Evolutionary conservation across 2,113 vertebrate species (phyloP).

Genomic region (Spermophilus dauricus): DNA sequence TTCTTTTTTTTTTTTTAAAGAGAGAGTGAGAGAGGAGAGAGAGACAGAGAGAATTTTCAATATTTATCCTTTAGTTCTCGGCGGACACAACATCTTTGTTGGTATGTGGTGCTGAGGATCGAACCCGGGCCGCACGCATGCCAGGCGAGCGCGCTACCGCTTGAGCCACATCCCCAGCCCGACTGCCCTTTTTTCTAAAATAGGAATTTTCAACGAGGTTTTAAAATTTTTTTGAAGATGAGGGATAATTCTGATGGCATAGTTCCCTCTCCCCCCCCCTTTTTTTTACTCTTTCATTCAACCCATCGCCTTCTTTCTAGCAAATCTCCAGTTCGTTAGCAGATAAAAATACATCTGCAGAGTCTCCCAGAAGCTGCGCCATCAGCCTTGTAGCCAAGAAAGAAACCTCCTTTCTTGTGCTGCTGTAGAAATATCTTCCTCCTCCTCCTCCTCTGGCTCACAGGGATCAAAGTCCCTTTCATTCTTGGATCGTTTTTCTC

Average conservation of each 20-base stretch:
- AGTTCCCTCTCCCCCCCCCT: not conserved
- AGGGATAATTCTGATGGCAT: constrained; percentile 14
- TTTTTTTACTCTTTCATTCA: constrained; percentile 71
- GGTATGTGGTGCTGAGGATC: too few species aligned
- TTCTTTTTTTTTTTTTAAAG: too few species aligned
- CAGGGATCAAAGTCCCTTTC: constrained; percentile 51
- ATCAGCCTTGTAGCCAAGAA: constrained; percentile 27
- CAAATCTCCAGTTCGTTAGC: constrained; percentile 61
- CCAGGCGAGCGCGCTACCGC: too few species aligned
- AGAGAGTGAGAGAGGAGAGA: too few species aligned
- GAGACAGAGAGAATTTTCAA: too few species aligned
- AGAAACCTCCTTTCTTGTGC: not conserved
- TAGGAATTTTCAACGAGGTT: constrained; percentile 43
- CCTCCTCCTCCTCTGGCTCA: not conserved
- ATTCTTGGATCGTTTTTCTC: constrained; percentile 9
- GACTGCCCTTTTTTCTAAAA: not conserved
- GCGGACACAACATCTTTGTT: too few species aligned
- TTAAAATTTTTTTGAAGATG: constrained; percentile 40
- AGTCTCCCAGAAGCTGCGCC: constrained; percentile 69
- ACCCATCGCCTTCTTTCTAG: constrained; percentile 46
- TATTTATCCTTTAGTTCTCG: too few species aligned
- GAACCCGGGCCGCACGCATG: too few species aligned
- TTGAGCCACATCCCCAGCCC: too few species aligned
- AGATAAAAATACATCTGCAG: constrained; percentile 68
- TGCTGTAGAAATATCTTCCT: constrained; percentile 45